Evolutionary conservation across 2,888 invertebrate species (phyloP), one percentile per base, ranked within the genome.

Genomic region (Heliconius ethilla): DNA sequence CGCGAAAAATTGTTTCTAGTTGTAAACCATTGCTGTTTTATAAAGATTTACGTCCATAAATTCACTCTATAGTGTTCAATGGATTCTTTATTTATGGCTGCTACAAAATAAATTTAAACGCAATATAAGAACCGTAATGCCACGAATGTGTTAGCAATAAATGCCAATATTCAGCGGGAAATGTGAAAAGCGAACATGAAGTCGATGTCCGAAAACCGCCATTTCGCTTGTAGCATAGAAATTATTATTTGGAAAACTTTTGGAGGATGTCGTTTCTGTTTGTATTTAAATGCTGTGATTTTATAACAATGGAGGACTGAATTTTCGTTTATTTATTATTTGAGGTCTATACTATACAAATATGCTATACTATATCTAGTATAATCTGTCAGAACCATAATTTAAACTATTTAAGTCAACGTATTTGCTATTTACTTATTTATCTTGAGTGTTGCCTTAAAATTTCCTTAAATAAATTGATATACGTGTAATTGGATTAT

Each of bases 151-250:
- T 80, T 78, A 67, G 84, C 84, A 84, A 82, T 85, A 85, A 85
- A 84, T 85, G 86, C 84, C 84, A 84, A 82, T 84, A 84, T 86
- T 87, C 84, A 85, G 84, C 84, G 86, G 87, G 86, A 88, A 89
- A 87, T 87, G 86, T 84, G 84, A 84, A 87, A 86, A 86, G 85
- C 85, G 84, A 81, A 81, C 82, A 85, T 85, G 84, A 85, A 84
- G 84, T 67, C 51, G 82, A 83, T 76, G 76, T 79, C 76, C 78
- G 75, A 75, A 74, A 75, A 15, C 55, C 63, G 78, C 63, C 74
- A 74, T 70, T 74, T 74, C 77, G 67, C 73, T 70, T 78, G 78
- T 74, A 79, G 65, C 78, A 65, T 65, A 67, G 59, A 55, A 77
- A 59, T 74, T 74, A 37, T 22, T 66, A 69, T 40, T 65, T 10